Evolutionary conservation across 2,797 vertebrate species (phyloP), one percentile per base, ranked within the genome.

Genomic region (Muraenolepis orangiensis): DNA sequence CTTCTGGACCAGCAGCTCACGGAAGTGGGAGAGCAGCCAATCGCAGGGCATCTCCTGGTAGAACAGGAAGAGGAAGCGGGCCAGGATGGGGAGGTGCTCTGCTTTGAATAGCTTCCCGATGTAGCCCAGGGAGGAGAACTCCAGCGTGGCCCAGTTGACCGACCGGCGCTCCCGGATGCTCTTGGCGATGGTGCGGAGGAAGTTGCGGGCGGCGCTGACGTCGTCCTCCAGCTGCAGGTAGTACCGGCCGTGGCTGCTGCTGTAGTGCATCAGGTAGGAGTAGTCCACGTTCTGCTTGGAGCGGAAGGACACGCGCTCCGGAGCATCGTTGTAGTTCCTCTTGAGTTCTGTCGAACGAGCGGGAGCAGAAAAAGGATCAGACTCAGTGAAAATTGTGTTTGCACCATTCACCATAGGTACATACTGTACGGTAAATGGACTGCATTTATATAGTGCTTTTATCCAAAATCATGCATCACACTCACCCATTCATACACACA

Each of bases 281-380:
- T 95, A 96, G 78, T 94, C 94, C 72, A 93, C 77, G 0, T 98
- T 98, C 91, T 98, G 97, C 86, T 95, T 95, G 61, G 95, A 95
- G 72, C 95, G 92, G 86, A 95, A 95, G 0, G 61, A 86, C 16
- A 95, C 95, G 0, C 95, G 89, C 0, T 93, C 89, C 0, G 93
- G 86, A 0, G 91, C 74, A 0, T 94, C 93, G 0, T 93, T 94
- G 74, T 82, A 92, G 72, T 94, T 95, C 68, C 94, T 94, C 85
- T 95, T 95, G 34, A 95, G 80, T 28, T 91, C 91, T 92, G 80
- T n/a, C 77, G 32, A 31, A 64, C 26, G 32, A 18, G 16, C 2
- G 26, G 20, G 23, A 12, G 57, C n/a, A 26, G 57, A 12, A 13
- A 26, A 12, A 13, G 12, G 57, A 26, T 61, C 51, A 61, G 51